Conservation (phyloP, 2,113 vertebrate genomes). For the Calidris pygmaea region DNA sequence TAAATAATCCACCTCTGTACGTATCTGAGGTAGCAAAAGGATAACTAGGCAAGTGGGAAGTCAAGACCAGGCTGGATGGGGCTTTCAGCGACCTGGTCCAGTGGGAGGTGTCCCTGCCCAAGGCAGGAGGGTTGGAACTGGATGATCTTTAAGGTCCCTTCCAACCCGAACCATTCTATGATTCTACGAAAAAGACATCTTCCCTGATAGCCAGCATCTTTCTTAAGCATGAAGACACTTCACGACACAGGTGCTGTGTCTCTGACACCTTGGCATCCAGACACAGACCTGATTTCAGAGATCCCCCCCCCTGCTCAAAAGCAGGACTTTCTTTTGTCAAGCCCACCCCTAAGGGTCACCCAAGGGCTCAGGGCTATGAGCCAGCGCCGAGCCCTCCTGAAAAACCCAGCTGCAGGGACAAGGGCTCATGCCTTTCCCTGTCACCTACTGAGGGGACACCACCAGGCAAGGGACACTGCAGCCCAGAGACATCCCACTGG, state of each 20-base stretch:
- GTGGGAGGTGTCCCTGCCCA: no score
- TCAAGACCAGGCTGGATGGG: no score
- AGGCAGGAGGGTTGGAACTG: no score
- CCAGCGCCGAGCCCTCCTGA: neutral
- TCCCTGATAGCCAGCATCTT: neutral
- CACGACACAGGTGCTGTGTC: neutral
- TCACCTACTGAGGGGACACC: neutral
- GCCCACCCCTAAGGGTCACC: neutral
- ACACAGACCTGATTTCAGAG: neutral
- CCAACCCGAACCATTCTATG: no score
- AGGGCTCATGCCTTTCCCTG: neutral
- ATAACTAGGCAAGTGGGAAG: neutral
- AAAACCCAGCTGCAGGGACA: neutral
- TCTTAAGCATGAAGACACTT: neutral
- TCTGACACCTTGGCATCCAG: neutral
- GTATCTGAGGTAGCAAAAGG: neutral
- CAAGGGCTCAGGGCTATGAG: neutral
- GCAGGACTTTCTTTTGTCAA: neutral
- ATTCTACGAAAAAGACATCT: neutral
- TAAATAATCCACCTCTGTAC: neutral
- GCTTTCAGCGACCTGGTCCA: no score
- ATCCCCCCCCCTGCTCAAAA: neutral
- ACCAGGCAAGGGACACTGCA: neutral
- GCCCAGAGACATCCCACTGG: fast-evolving
- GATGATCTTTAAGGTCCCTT: no score